Evolutionary conservation across 2,113 vertebrate genomes (phyloP), one percentile per base, ranked within the genome.

Genomic region (Dicrurus megarhynchus): DNA sequence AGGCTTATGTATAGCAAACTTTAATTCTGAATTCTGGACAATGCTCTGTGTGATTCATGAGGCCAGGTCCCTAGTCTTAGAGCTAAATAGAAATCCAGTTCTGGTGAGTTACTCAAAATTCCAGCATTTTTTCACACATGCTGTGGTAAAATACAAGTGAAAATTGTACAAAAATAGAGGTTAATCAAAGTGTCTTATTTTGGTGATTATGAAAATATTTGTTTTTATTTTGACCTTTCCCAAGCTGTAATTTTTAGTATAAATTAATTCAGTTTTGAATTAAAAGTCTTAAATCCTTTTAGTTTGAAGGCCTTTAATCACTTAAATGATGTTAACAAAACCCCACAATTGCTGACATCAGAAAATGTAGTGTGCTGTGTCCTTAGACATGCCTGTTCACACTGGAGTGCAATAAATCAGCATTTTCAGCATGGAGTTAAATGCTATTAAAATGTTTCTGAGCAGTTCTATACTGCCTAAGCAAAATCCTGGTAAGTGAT

Each of bases 21-120:
- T 91, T 61, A 87, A 83, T 93, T 96, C 93, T 91, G 90, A 90
- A 74, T 92, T 93, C 77, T 85, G 89, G 89, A 85, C 95, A 74
- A 32, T n/a, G 61, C 33, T 14, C 57, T 69, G 33, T 49, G 52
- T 90, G 92, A 97, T 94, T 93, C 69, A 77, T 42, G 84, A 90
- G 73, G 52, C n/a, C 52, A 63, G 39, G 32, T n/a, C 13, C 10
- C 27, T 27, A 24, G 23, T 39, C 37, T 85, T 57, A 30, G 59
- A 83, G 27, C 47, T 77, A 74, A 86, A 60, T 10, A 90, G 60
- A 49, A 75, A 41, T 16, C 19, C 35, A 1, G 0, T 55, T 91
- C 74, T 71, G 17, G 13, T 84, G 69, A 41, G 19, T 69, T 88
- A 71, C 44, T 95, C 47, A 59, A 42, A 78, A 67, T 86, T 30